These are phyloP conservation scores for Sebastes vulpes DNA, from an alignment of 2,797 vertebrate species.

Conservation along the genomic window DNA sequence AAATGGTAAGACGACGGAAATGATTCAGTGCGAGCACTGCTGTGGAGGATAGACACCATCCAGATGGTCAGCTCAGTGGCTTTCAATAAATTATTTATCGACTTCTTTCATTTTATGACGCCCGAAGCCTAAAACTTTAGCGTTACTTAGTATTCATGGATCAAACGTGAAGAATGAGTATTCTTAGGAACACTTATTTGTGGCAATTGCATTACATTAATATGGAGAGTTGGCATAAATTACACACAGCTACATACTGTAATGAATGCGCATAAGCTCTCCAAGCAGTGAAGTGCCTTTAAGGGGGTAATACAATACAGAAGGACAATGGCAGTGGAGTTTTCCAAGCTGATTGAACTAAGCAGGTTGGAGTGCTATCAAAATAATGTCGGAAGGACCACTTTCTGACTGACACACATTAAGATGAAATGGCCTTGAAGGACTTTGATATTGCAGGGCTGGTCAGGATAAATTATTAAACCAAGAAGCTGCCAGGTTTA, in stretches of 20 bases:
- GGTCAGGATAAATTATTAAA: constrained; percentile 27
- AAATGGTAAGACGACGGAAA: constrained; percentile 55
- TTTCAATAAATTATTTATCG: constrained; percentile 74
- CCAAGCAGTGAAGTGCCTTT: constrained; percentile 36
- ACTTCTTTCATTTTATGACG: constrained; percentile 47
- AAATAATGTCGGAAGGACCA: constrained; percentile 30
- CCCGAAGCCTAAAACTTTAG: constrained; percentile 50
- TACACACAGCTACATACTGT: constrained; percentile 48
- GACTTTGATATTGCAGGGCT: constrained; percentile 18
- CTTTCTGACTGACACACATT: constrained; percentile 42
- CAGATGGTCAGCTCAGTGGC: constrained; percentile 80
- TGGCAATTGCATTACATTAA: constrained; percentile 53
- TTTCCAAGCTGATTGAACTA: constrained; percentile 57
- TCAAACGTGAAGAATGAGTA: constrained; percentile 37
- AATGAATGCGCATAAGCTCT: constrained; percentile 56
- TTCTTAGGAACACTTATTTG: constrained; percentile 40
- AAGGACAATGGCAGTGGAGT: constrained; percentile 51
- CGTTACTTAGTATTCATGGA: constrained; percentile 46
- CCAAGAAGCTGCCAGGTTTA: constrained; percentile 17
- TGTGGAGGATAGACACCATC: constrained; percentile 55
- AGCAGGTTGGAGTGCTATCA: constrained; percentile 51
- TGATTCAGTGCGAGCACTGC: constrained; percentile 53
- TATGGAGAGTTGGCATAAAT: constrained; percentile 54
- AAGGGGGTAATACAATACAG: constrained; percentile 38
- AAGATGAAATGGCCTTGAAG: constrained; percentile 51